phyloP scores from a whole-genome alignment of 2,797 vertebrate species.

The Cottoperca gobio region DNA sequence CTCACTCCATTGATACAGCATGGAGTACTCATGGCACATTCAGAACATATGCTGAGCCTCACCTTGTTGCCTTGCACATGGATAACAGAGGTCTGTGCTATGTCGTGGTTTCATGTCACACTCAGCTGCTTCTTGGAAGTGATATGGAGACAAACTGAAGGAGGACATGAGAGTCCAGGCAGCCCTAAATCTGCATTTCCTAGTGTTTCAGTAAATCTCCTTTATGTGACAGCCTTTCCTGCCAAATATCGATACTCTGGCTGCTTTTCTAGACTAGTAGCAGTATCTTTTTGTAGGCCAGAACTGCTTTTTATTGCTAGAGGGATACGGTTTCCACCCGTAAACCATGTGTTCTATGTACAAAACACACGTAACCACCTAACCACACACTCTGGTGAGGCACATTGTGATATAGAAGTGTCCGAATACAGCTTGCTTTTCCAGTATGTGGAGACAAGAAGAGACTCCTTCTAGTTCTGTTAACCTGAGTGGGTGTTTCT shows the following conservation, averaged over 20 bases:
- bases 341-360: conserved; percentile 30
- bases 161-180: conserved; percentile 25
- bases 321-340: conserved; percentile 3
- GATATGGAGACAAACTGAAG: conserved; percentile 29
- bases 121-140: conserved; percentile 45
- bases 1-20: conserved; percentile 4
- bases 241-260: conserved; percentile 50
- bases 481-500: conserved; percentile 27
- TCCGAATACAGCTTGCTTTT: conserved; percentile 38
- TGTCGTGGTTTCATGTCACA: conserved; percentile 38
- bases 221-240: conserved; percentile 48
- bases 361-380: conserved; percentile 13
- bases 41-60: conserved; percentile 44
- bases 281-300: conserved; percentile 18
- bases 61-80: conserved; percentile 39
- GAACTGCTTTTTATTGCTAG: conserved; percentile 14
- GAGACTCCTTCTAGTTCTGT: not conserved
- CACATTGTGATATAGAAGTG: conserved; percentile 18
- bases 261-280: conserved; percentile 34
- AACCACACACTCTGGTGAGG: conserved; percentile 27
- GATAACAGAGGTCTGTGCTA: conserved; percentile 26
- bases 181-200: conserved; percentile 37
- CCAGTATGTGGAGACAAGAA: conserved; percentile 17
- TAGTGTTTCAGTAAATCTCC: conserved; percentile 39
- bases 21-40: not conserved